phyloP scores from a whole-genome alignment of 2,797 vertebrate species.

The Taeniopygia guttata region DNA sequence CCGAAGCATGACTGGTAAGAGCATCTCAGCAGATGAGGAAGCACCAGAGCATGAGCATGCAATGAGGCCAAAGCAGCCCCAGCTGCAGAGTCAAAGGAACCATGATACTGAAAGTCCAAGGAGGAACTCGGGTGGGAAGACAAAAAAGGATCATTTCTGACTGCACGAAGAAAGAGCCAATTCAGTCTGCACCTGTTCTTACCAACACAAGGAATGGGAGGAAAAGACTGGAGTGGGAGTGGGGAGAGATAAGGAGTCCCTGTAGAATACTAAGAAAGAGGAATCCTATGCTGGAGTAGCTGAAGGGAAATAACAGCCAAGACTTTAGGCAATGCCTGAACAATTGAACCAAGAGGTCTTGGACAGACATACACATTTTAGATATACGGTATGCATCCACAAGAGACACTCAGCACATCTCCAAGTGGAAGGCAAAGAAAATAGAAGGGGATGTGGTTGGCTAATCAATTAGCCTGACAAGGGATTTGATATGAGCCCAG shows the following conservation, averaged over 20 bases:
- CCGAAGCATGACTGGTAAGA: not conserved
- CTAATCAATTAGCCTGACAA: not conserved
- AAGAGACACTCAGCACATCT: not conserved
- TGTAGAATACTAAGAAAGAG: not conserved
- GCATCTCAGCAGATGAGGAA: not conserved
- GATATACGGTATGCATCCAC: not conserved
- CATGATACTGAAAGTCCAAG: not conserved
- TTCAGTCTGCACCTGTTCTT: not conserved
- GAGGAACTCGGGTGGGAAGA: not conserved
- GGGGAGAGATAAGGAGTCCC: not conserved
- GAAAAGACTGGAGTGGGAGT: not conserved
- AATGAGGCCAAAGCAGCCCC: not conserved
- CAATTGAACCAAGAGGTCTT: not conserved
- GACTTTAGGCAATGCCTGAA: fast-evolving
- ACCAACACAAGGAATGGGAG: not conserved
- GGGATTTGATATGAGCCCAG: not conserved
- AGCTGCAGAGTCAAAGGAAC: not conserved
- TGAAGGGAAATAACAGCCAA: not conserved
- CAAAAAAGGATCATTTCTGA: not conserved
- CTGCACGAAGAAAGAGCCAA: not conserved
- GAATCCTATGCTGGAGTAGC: not conserved
- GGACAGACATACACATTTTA: not conserved
- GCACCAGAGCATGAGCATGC: not conserved
- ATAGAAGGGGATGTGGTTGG: not conserved
- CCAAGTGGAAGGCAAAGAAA: not conserved